phyloP scores from a whole-genome alignment of 2,888 invertebrate species.

The Limnephilus lunatus region DNA sequence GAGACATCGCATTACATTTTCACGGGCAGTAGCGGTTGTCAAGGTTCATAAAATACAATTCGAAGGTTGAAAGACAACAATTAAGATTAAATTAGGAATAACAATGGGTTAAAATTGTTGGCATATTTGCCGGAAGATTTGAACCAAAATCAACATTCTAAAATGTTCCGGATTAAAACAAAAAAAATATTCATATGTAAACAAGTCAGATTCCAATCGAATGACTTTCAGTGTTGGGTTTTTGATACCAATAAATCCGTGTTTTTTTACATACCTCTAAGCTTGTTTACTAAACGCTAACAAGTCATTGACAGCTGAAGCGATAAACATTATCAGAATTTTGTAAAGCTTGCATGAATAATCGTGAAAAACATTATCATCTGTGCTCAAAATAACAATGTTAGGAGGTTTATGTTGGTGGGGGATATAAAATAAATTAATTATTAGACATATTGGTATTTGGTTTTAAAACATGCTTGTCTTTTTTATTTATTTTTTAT shows the following conservation, averaged over 20 bases:
- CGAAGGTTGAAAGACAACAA: background rate
- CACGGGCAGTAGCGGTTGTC: background rate
- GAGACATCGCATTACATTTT: background rate
- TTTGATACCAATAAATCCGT: background rate
- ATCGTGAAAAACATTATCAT: background rate
- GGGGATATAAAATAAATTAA: background rate
- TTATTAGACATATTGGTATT: too few relatives aligned
- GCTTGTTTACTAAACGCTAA: background rate
- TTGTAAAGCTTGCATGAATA: background rate
- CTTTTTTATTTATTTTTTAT: too few relatives aligned
- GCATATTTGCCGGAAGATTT: background rate
- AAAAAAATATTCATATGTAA: background rate
- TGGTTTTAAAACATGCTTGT: too few relatives aligned
- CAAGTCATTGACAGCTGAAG: background rate
- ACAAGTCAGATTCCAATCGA: background rate
- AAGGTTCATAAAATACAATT: slow-evolving; percentile 7
- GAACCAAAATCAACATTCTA: background rate
- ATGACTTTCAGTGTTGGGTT: background rate
- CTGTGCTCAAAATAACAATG: background rate
- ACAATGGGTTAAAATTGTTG: background rate
- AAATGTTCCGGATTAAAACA: background rate
- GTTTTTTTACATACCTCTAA: background rate
- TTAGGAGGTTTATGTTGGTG: background rate
- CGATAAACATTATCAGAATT: background rate
- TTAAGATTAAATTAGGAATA: background rate